phyloP scores from a whole-genome alignment of 2,113 vertebrate genomes.

The Euleptes europaea region DNA sequence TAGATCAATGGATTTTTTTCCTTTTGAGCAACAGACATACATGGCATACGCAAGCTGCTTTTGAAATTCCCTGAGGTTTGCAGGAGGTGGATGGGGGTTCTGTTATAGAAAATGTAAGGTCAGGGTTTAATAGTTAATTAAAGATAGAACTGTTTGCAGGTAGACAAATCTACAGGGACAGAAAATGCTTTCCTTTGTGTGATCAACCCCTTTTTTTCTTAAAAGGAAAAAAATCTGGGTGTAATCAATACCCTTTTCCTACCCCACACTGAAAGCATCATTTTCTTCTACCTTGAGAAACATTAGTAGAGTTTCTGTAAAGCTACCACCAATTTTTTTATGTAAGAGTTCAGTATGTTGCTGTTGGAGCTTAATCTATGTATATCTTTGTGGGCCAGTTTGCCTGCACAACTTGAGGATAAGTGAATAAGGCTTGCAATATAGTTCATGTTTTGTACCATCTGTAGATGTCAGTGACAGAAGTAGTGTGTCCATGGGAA shows the following conservation, averaged over 20 bases:
- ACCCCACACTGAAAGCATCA: neutral
- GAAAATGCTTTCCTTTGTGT: neutral
- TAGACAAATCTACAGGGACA: neutral
- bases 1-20: neutral
- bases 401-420: neutral
- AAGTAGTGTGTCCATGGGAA: neutral
- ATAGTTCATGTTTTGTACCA: neutral
- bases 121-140: neutral
- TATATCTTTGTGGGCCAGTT: neutral
- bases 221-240: neutral
- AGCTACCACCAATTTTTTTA: neutral
- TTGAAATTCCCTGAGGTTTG: neutral
- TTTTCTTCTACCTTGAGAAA: neutral
- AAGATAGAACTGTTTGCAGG: neutral
- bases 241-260: neutral
- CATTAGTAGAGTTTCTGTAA: neutral
- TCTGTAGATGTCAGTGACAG: neutral
- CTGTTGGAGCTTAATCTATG: neutral
- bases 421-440: neutral
- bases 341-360: neutral
- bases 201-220: neutral
- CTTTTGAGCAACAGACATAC: neutral
- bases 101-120: neutral
- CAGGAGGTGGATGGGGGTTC: too few species aligned
- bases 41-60: neutral